phyloP scores from a whole-genome alignment of 2,888 invertebrate genomes.

The Pristionchus entomophagus region DNA sequence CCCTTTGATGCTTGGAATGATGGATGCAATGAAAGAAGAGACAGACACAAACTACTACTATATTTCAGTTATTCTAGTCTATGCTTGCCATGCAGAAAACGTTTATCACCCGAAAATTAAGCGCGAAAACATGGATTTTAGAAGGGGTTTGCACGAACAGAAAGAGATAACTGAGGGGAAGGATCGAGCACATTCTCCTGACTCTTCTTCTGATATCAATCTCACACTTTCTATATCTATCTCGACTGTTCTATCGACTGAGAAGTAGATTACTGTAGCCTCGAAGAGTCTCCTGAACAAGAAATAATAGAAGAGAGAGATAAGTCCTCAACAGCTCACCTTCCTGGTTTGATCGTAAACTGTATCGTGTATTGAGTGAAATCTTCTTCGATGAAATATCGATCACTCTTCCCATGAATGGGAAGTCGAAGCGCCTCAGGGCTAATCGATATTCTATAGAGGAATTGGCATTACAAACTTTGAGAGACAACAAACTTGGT shows the following conservation, averaged over 20 bases:
- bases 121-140: neutral
- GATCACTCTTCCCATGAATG: neutral
- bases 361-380: constrained; percentile 4
- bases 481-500: neutral
- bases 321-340: neutral
- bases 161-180: neutral
- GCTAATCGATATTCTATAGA: constrained; percentile 2
- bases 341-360: constrained; percentile 9
- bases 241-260: neutral
- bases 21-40: neutral
- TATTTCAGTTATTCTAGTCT: neutral
- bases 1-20: neutral
- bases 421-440: neutral
- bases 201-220: constrained; percentile 10
- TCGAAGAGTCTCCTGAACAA: constrained; percentile 20
- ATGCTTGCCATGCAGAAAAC: neutral
- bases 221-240: neutral
- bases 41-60: neutral
- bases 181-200: neutral
- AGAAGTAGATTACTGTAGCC: neutral
- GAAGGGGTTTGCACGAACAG: neutral
- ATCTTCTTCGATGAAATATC: constrained; percentile 8
- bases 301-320: no score
- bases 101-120: neutral
- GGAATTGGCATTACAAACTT: no score